Percentiles rank a stretch among this genome's conserved stretches.
Evolutionary conservation across 2,113 vertebrate genomes (phyloP).

Genomic region (Ameiurus melas): DNA sequence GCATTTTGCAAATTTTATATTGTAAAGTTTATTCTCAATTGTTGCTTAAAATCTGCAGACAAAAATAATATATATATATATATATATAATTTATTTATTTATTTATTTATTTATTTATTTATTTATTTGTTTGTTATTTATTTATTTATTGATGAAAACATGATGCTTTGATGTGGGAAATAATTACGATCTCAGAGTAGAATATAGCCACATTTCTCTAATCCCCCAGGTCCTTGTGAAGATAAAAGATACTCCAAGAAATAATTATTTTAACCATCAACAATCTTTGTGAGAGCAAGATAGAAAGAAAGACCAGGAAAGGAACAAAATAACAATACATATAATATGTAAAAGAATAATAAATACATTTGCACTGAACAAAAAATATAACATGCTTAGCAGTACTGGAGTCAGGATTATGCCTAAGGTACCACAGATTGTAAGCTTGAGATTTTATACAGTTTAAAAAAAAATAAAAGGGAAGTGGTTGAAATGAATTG

Average conservation of each 20-base stretch:
- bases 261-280: slow-evolving; percentile 68
- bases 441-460: background rate
- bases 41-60: background rate
- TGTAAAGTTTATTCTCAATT: background rate
- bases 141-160: too few relatives aligned
- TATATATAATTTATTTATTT: too few relatives aligned
- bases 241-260: slow-evolving; percentile 65
- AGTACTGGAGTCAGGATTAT: background rate
- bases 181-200: slow-evolving; percentile 45
- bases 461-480: background rate
- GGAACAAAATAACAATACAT: background rate
- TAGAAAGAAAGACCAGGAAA: slow-evolving; percentile 48
- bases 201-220: slow-evolving; percentile 47
- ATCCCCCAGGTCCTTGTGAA: slow-evolving; percentile 61
- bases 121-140: too few relatives aligned
- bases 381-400: background rate
- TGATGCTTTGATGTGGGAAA: slow-evolving; percentile 32
- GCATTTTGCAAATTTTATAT: background rate
- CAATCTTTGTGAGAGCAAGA: slow-evolving; percentile 58
- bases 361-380: background rate
- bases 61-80: too few relatives aligned
- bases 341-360: background rate
- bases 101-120: too few relatives aligned
- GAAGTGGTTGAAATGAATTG: background rate
- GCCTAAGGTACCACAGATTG: background rate